Evolutionary conservation across 23 tunicate genomes (phyloP).

Genomic region (Trididemnum miniatum): DNA sequence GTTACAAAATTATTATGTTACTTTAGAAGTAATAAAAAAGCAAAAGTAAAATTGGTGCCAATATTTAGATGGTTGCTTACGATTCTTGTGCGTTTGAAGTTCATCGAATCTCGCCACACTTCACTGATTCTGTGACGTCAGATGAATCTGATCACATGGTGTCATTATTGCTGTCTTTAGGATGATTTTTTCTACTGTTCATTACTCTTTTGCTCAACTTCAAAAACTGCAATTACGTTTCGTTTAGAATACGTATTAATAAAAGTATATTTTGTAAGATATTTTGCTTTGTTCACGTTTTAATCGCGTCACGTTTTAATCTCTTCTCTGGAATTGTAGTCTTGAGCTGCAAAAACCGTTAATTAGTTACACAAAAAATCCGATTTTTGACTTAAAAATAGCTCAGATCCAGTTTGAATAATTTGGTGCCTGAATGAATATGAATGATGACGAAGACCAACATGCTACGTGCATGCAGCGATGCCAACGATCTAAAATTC

Average conservation of each 20-base stretch:
- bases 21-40: no score
- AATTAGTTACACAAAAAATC: no score
- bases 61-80: conserved; percentile 45
- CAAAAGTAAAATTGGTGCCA: no score
- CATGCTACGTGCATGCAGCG: no score
- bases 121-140: conserved; percentile 44
- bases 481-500: no score
- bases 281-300: background rate
- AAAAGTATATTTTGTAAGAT: background rate
- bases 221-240: conserved; percentile 12
- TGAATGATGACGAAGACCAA: no score
- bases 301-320: background rate
- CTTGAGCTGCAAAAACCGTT: no score
- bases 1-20: no score
- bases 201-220: background rate
- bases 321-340: background rate
- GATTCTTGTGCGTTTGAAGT: conserved; percentile 68
- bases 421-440: no score
- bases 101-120: conserved; percentile 68
- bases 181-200: conserved; percentile 2
- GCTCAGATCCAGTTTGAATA: no score
- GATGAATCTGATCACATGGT: conserved; percentile 72
- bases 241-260: background rate
- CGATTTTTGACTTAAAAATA: no score
- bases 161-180: conserved; percentile 48